Base-by-base conservation (phyloP, 2,113 vertebrate species). In the Genyomyrus donnyi region DNA sequence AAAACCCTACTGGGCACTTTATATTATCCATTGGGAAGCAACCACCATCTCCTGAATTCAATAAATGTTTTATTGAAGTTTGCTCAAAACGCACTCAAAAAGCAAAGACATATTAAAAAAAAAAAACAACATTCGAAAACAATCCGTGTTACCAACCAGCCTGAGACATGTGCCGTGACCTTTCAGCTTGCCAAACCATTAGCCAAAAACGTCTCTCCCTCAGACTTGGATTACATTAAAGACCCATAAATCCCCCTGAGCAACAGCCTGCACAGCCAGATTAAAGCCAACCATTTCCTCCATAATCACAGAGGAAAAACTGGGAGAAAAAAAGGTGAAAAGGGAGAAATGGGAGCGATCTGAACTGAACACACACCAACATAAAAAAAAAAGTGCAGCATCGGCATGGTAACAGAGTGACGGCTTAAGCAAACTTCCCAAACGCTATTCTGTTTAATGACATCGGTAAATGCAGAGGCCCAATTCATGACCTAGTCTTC, bases 1-100 rank as follows among this genome's bases (percentile, higher is more conserved):
- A 88, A 42, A 88, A n/a, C 21, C 24, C 53, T 66, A 56, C 52
- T 88, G 87, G 52, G 87, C 15, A 39, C 85, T 58, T 45, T 97
- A 97, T 97, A 97, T 95, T 96, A 96, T 85, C 90, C 74, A 89
- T 89, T 92, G 88, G 92, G 90, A 56, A 48, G 58, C 56, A 48
- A 88, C 11, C 35, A 74, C 19, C 52, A 88, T 39, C 87, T 74
- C 5, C 42, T 46, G 24, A 45, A 88, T 46, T 66, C 58, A 46
- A 45, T 49, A 74, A 70, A 70, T 15, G 24, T 88, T 87, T 88
- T 88, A 42, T 66, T 88, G 48, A 88, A 58, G 53, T 52, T 31
- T 52, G 6, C 10, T 88, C 35, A 74, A 45, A 74, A 49, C 62
- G 39, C 39, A 11, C 39, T 21, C 62, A 77, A 49, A 50, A 46